Base-by-base conservation (phyloP, 2,888 invertebrate genomes). In the Azorinus chamasolen region DNA sequence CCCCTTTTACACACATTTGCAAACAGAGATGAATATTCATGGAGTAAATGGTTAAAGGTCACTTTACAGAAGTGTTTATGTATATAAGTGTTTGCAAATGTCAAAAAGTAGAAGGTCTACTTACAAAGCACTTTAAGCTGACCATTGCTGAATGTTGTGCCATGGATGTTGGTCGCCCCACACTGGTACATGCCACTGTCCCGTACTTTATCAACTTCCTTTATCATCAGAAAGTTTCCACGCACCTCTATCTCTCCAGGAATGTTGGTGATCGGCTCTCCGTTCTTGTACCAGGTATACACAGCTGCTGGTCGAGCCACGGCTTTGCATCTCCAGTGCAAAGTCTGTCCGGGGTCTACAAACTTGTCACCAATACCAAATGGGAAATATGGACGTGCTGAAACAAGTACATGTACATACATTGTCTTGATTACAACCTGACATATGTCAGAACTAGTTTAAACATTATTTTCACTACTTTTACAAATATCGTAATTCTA, bases 181-280 rank as follows among this genome's bases (percentile, higher is more conserved):
- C 98, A 99, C 90, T 99, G 98, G 92, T 97, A 99, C 97, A 98
- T 98, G 32, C 97, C 98, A 62, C 96, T 96, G 93, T 99, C 98
- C 87, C 95, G 53, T 0, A 58, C 72, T 1, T 76, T 61, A 20
- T 81, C 70, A 6, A 90, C 80, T 8, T 73, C 65, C 2, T 24
- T 51, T 25, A 92, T 89, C 24, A 76, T 76, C 59, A 91, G 62
- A 14, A 74, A 64, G 58, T 90, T 91, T 24, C 58, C 62, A 24
- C 54, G 48, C 14, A 85, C 65, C 39, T 78, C 69, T 12, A 84
- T 79, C 18, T 76, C 64, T 6, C 70, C 71, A 0, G 72, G 66
- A 14, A 66, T 39, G n/a, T 39, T 58, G 43, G 79, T 46, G 1
- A 89, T 59, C 3, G 46, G 77, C 48, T 71, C 54, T 1, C 87